These are phyloP conservation scores for Arctocebus calabarensis DNA, from an alignment of 2,797 vertebrate species.

Conservation along the genomic window DNA sequence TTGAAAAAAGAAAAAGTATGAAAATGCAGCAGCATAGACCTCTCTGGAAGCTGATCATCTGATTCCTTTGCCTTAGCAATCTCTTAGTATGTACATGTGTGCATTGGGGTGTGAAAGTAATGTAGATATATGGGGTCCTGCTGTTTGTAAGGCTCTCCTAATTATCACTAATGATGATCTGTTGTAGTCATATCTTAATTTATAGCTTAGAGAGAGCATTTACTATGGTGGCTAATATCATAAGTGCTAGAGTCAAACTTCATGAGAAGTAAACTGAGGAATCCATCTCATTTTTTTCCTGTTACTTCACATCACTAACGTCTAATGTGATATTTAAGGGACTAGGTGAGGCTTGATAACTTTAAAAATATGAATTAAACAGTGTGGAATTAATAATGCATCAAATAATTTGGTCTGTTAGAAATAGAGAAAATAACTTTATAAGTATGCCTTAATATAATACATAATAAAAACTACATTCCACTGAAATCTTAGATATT, in stretches of 20 bases:
- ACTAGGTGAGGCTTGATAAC: background rate
- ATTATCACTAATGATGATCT: background rate
- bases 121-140: background rate
- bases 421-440: slow-evolving; percentile 32
- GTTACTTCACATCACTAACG: background rate
- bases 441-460: slow-evolving; percentile 35
- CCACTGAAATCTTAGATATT: background rate
- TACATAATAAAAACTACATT: slow-evolving; percentile 20
- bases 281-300: background rate
- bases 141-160: slow-evolving; percentile 20
- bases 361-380: slow-evolving; percentile 1
- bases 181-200: background rate
- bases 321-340: slow-evolving; percentile 1
- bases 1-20: background rate
- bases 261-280: background rate
- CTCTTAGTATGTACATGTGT: background rate
- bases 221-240: background rate
- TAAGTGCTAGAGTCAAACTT: background rate
- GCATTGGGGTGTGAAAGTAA: no score
- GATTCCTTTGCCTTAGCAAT: background rate
- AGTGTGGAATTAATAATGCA: background rate
- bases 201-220: background rate
- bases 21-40: background rate
- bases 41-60: background rate
- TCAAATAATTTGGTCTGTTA: slow-evolving; percentile 24